phyloP scores from a whole-genome alignment of 2,797 vertebrate species.

The Rhinophrynus dorsalis region DNA sequence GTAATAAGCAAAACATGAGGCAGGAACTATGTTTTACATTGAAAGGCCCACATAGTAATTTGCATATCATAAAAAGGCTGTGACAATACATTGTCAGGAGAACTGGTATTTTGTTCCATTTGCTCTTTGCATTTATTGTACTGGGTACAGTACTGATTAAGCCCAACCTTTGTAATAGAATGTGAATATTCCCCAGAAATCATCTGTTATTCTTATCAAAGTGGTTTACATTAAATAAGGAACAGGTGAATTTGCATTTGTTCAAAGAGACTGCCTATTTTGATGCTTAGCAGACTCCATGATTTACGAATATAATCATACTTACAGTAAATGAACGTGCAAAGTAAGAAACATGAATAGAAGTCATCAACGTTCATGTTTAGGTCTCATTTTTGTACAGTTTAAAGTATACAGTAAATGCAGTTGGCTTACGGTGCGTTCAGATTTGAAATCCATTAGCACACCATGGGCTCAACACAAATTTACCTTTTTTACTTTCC shows the following conservation, averaged over 20 bases:
- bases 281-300: neutral
- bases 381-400: too few relatives aligned
- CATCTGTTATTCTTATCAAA: neutral
- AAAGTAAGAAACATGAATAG: neutral
- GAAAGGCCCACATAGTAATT: too few relatives aligned
- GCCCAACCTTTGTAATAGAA: conserved; percentile 10
- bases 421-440: neutral
- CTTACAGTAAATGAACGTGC: neutral
- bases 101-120: too few relatives aligned
- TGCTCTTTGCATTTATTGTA: neutral
- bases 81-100: too few relatives aligned
- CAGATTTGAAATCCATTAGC: conserved; percentile 22
- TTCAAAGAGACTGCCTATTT: neutral
- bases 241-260: conserved; percentile 3
- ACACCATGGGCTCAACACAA: neutral
- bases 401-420: neutral
- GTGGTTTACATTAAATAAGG: neutral
- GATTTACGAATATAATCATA: conserved; percentile 2
- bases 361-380: too few relatives aligned
- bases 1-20: too few relatives aligned
- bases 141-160: neutral
- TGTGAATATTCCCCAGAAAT: neutral
- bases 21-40: too few relatives aligned
- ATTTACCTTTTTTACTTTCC: neutral
- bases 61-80: too few relatives aligned